Evolutionary conservation across 2,797 vertebrate genomes (phyloP), one percentile per base, ranked within the genome.

Genomic region (Gymnocypris eckloni): DNA sequence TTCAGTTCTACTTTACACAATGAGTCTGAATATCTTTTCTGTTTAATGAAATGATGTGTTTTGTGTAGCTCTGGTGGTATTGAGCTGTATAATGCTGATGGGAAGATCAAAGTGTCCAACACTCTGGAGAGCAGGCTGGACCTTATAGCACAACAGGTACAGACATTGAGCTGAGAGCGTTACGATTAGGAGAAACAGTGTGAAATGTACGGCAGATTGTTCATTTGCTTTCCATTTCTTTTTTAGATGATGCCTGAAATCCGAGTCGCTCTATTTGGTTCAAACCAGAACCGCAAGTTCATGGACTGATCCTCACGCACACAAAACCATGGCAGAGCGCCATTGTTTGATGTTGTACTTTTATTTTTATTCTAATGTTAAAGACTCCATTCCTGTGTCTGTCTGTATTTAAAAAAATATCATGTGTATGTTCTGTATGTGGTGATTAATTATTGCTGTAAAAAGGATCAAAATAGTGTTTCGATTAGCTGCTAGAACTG

Each of bases 231-330:
- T 87, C 37, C 3, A 33, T 61, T 92, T 81, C 75, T 52, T 67
- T 10, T 87, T 82, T 94, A 99, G 98, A 98, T 99, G 98, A 98
- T 99, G 97, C 98, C 98, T 86, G 97, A 99, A 89, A 96, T 99
- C 86, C 94, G 97, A 90, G 97, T 97, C 90, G 94, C 96, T 90
- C 96, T 99, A 88, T 99, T 99, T 69, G 98, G 98, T 88, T 95
- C 94, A 90, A 99, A 99, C 92, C 96, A 94, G 81, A 99, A 99
- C 92, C 96, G 98, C 93, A 99, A 97, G 93, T 99, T 99, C 91
- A 33, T 98, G 97, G 98, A 99, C 92, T 99, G 93, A 97, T 88
- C 41, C 7, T 13, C 66, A 83, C 45, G 0, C 50, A 66, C 67
- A 59, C 50, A 69, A 75, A 66, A 83, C 75, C 72, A 81, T n/a